Percentiles rank a stretch among this genome's conserved stretches.
Evolutionary conservation across 2,797 vertebrate genomes (phyloP).

Genomic region (Gambusia yucatana): DNA sequence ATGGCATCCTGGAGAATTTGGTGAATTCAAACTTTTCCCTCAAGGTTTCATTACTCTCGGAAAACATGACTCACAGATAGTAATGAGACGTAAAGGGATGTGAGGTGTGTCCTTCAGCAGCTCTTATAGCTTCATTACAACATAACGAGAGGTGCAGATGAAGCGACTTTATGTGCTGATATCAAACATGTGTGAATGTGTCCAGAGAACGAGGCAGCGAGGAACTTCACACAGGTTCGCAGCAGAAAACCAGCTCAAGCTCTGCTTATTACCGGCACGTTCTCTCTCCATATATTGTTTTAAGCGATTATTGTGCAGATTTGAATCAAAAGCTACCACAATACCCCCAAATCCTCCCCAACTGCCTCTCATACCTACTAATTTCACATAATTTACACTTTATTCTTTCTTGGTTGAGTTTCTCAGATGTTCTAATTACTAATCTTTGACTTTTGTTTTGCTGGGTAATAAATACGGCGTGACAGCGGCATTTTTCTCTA

Average conservation of each 20-base stretch:
- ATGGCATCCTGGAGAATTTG: not conserved
- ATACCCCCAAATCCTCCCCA: not conserved
- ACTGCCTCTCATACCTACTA: not conserved
- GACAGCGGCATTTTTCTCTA: not conserved
- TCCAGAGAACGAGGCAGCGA: not conserved
- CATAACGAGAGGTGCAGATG: not conserved
- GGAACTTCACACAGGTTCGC: not conserved
- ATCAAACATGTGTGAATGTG: not conserved
- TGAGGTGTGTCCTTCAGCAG: not conserved
- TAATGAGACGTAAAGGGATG: not conserved
- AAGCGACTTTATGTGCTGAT: not conserved
- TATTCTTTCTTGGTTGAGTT: not conserved
- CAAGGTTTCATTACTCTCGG: not conserved
- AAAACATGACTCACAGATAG: not conserved
- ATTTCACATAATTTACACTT: not conserved
- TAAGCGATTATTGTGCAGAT: not conserved
- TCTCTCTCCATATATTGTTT: not conserved
- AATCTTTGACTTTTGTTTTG: conserved; percentile 1
- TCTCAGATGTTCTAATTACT: not conserved
- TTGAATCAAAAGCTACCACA: not conserved
- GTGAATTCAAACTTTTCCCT: not conserved
- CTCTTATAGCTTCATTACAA: not conserved
- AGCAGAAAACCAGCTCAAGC: not conserved
- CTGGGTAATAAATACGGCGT: not conserved
- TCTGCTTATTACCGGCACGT: not conserved